Evolutionary conservation across 2,797 vertebrate species (phyloP), one percentile per base, ranked within the genome.

Genomic region (Aselliscus stoliczkanus): DNA sequence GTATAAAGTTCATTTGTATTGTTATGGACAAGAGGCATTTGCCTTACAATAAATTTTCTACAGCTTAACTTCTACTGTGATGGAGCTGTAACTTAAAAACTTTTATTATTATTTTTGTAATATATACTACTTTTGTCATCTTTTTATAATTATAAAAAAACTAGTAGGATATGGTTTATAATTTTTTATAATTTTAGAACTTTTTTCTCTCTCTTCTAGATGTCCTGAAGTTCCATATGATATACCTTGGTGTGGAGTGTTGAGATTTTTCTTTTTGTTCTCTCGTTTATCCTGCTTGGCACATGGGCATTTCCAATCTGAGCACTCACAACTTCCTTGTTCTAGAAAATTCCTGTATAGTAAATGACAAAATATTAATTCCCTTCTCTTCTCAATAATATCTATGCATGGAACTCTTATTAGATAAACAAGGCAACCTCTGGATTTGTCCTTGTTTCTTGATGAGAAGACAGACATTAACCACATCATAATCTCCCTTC

Each of bases 11-110:
- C 12, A 21, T 17, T 25, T 72, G 29, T 13, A 11, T 21, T 7
- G 11, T 44, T 17, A 2, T 0, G 4, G 65, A 12, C 18, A 7
- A 5, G 29, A 27, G 3, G 9, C 37, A 1, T 42, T 4, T 27
- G 6, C 31, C 42, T 73, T 44, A 2, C 18, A 9, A 8, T 56
- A 39, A 0, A 15, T 25, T 44, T 31, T 58, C 56, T 37, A 4
- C 17, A 29, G 34, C 15, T 54, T 17, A 7, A 6, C 42, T 67
- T 80, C 15, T 7, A 12, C 42, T 37, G 11, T 2, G 67, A 14
- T 20, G 42, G 50, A 42, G 29, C 50, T 7, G 15, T 13, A 13
- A 5, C 54, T 20, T 14, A 18, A 0, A 31, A 31, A 37, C 12
- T 6, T 58, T 56, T 44, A 13, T 25, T 5, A 14, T 39, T 58